phyloP scores from a whole-genome alignment of 1,140 invertebrate genomes.

The Ericerus pela region DNA sequence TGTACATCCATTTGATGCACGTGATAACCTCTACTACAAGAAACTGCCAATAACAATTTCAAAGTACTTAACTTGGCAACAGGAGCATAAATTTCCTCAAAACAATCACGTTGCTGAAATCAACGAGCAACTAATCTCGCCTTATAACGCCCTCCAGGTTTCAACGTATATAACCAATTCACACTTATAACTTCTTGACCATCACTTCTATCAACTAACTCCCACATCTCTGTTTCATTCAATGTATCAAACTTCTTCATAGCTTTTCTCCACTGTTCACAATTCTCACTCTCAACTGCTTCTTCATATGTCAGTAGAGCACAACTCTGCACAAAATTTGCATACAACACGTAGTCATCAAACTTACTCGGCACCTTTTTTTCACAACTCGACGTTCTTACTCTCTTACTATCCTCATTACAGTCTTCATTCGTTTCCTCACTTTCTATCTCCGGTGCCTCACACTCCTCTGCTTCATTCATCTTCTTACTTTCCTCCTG shows the following conservation, averaged over 20 bases:
- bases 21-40: neutral
- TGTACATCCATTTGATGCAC: constrained; percentile 13
- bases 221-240: constrained; percentile 15
- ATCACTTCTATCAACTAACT: neutral
- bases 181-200: neutral
- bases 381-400: neutral
- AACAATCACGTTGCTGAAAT: constrained; percentile 18
- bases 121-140: constrained; percentile 23
- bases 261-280: constrained; percentile 19
- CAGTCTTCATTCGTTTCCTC: neutral
- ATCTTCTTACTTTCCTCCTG: neutral
- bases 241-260: constrained; percentile 20
- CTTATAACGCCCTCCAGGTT: constrained; percentile 19
- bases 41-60: neutral
- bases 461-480: neutral
- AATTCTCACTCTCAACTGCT: constrained; percentile 19
- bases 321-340: neutral
- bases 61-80: constrained; percentile 16
- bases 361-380: neutral
- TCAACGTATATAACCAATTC: neutral
- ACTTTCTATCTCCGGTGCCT: neutral
- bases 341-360: neutral
- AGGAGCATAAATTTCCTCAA: constrained; percentile 22
- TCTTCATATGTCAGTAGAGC: constrained; percentile 20
- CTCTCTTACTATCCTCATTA: neutral